phyloP scores from a whole-genome alignment of 2,888 invertebrate species.

The Pristionchus maxplancki region DNA sequence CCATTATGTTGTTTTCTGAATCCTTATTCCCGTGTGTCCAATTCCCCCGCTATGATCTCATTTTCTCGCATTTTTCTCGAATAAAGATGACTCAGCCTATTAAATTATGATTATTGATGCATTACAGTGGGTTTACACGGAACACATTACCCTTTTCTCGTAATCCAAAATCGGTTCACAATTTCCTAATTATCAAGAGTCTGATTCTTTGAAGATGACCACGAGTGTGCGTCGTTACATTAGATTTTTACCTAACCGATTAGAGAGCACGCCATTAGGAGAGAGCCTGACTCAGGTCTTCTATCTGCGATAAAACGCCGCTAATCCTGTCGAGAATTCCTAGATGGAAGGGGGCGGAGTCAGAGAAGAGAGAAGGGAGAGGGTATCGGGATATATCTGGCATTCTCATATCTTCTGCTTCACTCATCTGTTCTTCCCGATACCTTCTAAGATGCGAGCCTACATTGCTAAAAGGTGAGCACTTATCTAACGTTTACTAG shows the following conservation, averaged over 20 bases:
- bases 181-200: no score
- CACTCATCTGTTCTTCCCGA: not conserved
- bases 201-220: no score
- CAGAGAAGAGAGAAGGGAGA: not conserved
- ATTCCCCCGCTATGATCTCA: not conserved
- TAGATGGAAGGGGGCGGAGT: slow-evolving; percentile 16
- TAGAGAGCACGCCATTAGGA: not conserved
- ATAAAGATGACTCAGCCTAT: not conserved
- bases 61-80: not conserved
- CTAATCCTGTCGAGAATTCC: not conserved
- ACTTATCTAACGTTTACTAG: no score
- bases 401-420: no score
- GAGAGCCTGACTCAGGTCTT: not conserved
- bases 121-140: no score
- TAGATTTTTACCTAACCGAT: not conserved
- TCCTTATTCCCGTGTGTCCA: not conserved
- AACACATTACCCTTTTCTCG: no score
- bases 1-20: not conserved
- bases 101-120: no score
- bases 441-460: not conserved
- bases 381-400: slow-evolving; percentile 6
- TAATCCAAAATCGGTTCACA: no score
- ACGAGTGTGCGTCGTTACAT: no score
- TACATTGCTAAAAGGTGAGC: slow-evolving; percentile 6
- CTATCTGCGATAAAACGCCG: not conserved